Conservation (phyloP, 2,113 vertebrate species). For the Ramphastos sulfuratus region DNA sequence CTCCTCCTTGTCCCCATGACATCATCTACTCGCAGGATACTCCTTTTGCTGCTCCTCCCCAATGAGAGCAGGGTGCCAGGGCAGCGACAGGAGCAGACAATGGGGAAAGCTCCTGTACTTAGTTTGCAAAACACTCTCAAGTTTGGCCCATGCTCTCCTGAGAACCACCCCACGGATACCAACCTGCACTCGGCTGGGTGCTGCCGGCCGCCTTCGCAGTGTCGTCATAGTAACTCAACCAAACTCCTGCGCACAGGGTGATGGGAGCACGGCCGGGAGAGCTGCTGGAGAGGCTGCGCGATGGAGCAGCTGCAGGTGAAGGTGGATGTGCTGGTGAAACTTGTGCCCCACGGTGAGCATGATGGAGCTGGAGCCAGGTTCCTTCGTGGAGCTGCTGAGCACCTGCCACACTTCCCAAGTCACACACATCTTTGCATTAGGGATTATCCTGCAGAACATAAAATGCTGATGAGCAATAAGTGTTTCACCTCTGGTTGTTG, state of each 20-base stretch:
- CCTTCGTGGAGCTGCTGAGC: rapidly evolving
- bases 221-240: conserved; percentile 48
- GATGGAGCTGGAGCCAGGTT: rapidly evolving
- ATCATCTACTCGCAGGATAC: rapidly evolving
- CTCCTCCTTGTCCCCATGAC: rapidly evolving
- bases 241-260: not conserved
- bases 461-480: not conserved
- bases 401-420: not conserved
- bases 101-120: rapidly evolving
- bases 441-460: not conserved
- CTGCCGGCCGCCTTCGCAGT: not conserved
- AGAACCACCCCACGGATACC: not conserved
- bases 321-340: not conserved
- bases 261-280: rapidly evolving
- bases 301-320: rapidly evolving
- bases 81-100: rapidly evolving
- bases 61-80: not conserved
- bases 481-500: not conserved
- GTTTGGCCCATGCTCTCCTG: rapidly evolving
- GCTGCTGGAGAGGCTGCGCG: not conserved
- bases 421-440: not conserved
- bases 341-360: rapidly evolving
- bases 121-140: not conserved
- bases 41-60: not conserved
- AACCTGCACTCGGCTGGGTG: not conserved